Conservation (phyloP, 37 sponge, comb jelly and placozoan genomes). For the Amphimedon queenslandica region DNA sequence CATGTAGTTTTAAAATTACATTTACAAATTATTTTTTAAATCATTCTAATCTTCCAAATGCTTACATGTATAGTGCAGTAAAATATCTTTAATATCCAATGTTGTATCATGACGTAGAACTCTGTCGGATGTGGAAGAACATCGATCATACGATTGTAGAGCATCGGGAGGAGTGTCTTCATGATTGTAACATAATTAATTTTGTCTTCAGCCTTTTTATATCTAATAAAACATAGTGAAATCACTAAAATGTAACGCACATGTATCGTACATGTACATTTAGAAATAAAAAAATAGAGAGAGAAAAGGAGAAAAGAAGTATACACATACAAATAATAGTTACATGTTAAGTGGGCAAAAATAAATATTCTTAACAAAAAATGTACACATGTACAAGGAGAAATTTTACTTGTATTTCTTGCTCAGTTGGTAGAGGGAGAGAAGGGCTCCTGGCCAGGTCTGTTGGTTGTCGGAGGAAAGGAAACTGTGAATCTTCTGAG, state of each 20-base stretch:
- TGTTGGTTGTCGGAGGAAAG: conserved; percentile 56
- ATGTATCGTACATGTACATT: not conserved
- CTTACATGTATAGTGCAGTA: conserved; percentile 73
- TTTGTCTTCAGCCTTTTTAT: conserved; percentile 62
- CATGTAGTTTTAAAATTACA: too few relatives aligned
- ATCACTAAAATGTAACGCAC: not conserved
- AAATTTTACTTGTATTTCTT: conserved; percentile 87
- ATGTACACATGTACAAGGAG: conserved; percentile 6
- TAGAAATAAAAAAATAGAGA: not conserved
- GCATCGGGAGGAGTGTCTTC: conserved; percentile 64
- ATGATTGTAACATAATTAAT: conserved; percentile 49
- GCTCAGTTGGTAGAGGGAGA: conserved; percentile 58
- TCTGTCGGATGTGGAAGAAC: conserved; percentile 62
- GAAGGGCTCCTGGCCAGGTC: conserved; percentile 63
- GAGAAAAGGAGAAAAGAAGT: not conserved
- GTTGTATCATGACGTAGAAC: conserved; percentile 61
- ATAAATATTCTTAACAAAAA: conserved; percentile 21
- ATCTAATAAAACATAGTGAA: conserved; percentile 8
- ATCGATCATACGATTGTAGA: conserved; percentile 51
- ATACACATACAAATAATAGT: not conserved
- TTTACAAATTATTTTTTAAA: not conserved
- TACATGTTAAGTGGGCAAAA: not conserved
- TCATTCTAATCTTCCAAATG: not conserved
- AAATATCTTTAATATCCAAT: conserved; percentile 82
- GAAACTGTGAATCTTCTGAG: conserved; percentile 43